Percentiles rank a stretch among this genome's conserved stretches.
Conservation (phyloP, 2,113 vertebrate species). For the Lichenostomus cassidix region DNA sequence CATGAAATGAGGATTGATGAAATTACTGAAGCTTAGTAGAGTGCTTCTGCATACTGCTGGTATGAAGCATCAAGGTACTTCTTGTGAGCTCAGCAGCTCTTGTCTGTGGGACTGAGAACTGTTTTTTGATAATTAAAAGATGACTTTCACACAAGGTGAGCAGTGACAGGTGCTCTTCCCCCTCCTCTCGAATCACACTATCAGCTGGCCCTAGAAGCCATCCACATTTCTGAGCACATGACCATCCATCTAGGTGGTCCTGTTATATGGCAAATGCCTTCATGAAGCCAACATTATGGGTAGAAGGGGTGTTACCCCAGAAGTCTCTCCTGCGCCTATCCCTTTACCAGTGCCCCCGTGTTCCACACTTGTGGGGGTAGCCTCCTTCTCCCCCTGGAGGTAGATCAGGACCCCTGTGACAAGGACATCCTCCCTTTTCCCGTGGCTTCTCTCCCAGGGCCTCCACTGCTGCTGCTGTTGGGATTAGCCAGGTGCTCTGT, state of each 20-base stretch:
- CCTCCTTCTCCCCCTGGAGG: background rate
- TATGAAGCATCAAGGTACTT: background rate
- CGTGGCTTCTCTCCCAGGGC: background rate
- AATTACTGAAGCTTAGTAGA: background rate
- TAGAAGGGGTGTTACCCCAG: background rate
- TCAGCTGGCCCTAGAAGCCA: background rate
- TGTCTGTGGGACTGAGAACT: background rate
- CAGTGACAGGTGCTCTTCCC: background rate
- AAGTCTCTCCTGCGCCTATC: background rate
- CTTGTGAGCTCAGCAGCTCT: background rate
- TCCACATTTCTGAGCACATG: background rate
- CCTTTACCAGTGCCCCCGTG: background rate
- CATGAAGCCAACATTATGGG: background rate
- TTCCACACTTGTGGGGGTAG: background rate
- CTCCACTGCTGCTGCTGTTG: background rate
- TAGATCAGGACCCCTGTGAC: background rate
- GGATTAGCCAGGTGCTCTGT: background rate
- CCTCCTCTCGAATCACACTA: fast-evolving
- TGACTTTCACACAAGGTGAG: background rate
- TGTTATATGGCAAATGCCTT: background rate
- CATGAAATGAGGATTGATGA: background rate
- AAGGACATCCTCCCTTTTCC: background rate
- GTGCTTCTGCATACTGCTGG: background rate
- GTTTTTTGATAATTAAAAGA: background rate
- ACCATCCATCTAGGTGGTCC: background rate